Evolutionary conservation across 1,140 invertebrate genomes (phyloP).

Genomic region (Zaprionus camerounensis): DNA sequence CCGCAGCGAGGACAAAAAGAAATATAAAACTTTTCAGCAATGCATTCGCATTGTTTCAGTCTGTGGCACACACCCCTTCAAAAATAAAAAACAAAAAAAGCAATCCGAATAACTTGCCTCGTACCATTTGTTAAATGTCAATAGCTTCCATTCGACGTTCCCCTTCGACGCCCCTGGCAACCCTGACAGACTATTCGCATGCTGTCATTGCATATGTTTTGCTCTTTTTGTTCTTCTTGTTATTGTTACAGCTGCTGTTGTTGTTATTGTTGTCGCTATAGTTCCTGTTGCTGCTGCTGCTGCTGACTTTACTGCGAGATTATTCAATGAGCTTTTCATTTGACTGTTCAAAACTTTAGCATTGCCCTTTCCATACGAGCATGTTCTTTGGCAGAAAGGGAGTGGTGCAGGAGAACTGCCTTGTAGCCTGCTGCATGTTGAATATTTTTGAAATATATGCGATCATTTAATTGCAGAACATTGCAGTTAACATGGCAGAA

Average conservation of each 20-base stretch:
- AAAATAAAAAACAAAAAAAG: background rate
- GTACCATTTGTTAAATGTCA: slow-evolving; percentile 59
- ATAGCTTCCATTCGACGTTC: slow-evolving; percentile 37
- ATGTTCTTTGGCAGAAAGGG: background rate
- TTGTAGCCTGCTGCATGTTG: background rate
- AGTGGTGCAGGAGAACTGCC: background rate
- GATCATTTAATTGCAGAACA: background rate
- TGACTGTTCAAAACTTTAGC: slow-evolving; percentile 58
- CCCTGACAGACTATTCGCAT: slow-evolving; percentile 30
- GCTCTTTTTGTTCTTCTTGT: slow-evolving; percentile 16
- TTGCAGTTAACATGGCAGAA: background rate
- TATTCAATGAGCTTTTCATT: slow-evolving; percentile 72
- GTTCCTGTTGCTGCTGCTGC: slow-evolving; percentile 31
- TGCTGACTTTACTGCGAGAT: slow-evolving; percentile 42
- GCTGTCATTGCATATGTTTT: slow-evolving; percentile 57
- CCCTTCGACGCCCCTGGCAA: slow-evolving; percentile 27
- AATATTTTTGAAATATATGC: background rate
- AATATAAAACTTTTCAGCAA: slow-evolving; percentile 70
- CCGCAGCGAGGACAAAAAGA: slow-evolving; percentile 44
- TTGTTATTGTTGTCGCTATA: slow-evolving; percentile 42
- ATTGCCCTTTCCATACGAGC: slow-evolving; percentile 33
- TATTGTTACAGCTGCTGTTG: background rate
- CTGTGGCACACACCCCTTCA: slow-evolving; percentile 21
- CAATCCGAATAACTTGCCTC: background rate
- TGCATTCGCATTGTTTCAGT: slow-evolving; percentile 67